phyloP scores from a whole-genome alignment of 1,140 invertebrate genomes.

The Ceratitis capitata region DNA sequence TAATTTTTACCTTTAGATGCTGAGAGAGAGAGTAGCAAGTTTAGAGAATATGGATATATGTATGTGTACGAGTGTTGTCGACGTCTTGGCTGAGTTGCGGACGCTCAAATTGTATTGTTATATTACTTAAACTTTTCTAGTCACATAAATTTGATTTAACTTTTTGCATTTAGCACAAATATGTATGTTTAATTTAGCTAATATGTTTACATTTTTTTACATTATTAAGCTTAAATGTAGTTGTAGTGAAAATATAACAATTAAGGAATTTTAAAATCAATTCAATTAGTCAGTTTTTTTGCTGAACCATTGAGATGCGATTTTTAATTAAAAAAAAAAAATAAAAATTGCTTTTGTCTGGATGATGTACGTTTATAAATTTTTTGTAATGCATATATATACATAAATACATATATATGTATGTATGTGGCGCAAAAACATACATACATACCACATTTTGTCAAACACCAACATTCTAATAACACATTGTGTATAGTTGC shows the following conservation, averaged over 20 bases:
- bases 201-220: slow-evolving; percentile 23
- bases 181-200: slow-evolving; percentile 28
- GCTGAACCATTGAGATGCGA: background rate
- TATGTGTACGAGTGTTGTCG: background rate
- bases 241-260: slow-evolving; percentile 1
- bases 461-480: slow-evolving; percentile 35
- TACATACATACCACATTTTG: slow-evolving; percentile 33
- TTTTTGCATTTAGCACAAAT: slow-evolving; percentile 24
- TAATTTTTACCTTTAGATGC: background rate
- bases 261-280: too few species aligned
- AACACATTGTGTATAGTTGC: slow-evolving; percentile 36
- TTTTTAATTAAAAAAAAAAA: background rate
- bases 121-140: slow-evolving; percentile 26
- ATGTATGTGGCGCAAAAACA: background rate
- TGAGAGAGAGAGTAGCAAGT: background rate
- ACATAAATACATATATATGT: background rate
- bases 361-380: background rate
- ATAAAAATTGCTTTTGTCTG: background rate
- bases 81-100: background rate
- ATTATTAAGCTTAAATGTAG: slow-evolving; percentile 12
- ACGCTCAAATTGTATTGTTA: background rate
- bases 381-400: background rate
- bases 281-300: slow-evolving; percentile 20
- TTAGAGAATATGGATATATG: background rate
- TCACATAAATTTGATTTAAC: slow-evolving; percentile 26